Evolutionary conservation across 1,140 invertebrate genomes (phyloP).

Genomic region (Dendrolimus punctatus): DNA sequence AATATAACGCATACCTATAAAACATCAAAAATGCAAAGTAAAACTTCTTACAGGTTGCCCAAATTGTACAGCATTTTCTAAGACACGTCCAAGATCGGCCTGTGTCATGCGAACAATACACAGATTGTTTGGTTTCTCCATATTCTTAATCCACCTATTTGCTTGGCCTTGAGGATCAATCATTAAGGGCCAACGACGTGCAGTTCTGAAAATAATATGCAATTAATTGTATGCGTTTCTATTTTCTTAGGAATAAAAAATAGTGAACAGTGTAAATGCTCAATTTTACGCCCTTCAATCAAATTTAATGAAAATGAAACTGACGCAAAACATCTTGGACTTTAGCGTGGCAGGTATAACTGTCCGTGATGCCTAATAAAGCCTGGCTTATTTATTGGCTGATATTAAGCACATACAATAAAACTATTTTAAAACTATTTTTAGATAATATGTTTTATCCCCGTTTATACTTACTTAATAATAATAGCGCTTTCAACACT

Average conservation of each 20-base stretch:
- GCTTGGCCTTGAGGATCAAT: slow-evolving; percentile 97
- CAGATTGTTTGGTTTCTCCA: slow-evolving; percentile 91
- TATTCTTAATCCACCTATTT: slow-evolving; percentile 95
- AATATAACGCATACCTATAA: too few relatives aligned
- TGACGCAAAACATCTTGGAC: too few relatives aligned
- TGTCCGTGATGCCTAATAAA: too few relatives aligned
- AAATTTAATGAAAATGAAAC: too few relatives aligned
- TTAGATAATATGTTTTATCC: too few relatives aligned
- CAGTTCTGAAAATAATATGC: slow-evolving; percentile 73
- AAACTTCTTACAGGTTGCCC: slow-evolving; percentile 81
- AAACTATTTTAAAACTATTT: too few relatives aligned
- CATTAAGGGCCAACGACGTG: slow-evolving; percentile 91
- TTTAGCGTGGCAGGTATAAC: too few relatives aligned
- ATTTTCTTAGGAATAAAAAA: too few relatives aligned
- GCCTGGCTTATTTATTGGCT: too few relatives aligned
- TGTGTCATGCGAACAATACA: slow-evolving; percentile 87
- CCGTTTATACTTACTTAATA: slow-evolving; percentile 73
- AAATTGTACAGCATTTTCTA: slow-evolving; percentile 96
- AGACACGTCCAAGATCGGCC: slow-evolving; percentile 85
- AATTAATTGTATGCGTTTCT: neutral
- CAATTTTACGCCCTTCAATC: too few relatives aligned
- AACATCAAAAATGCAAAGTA: slow-evolving; percentile 2
- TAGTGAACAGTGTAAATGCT: too few relatives aligned
- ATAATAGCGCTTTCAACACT: slow-evolving; percentile 96
- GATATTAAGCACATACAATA: too few relatives aligned